Conservation (phyloP, 2,888 invertebrate species). For the Sinhomidia bicolor region DNA sequence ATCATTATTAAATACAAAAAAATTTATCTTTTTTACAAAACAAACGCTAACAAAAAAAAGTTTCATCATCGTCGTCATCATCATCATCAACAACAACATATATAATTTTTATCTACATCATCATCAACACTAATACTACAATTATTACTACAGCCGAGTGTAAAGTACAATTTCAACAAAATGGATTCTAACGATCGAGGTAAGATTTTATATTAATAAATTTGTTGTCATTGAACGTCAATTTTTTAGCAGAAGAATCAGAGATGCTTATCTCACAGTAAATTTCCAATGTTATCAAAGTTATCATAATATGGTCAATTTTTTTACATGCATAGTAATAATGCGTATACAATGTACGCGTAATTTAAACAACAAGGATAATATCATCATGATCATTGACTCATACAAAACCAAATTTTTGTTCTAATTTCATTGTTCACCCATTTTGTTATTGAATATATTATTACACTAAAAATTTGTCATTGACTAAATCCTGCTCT, state of each 20-base stretch:
- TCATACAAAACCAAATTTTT: background rate
- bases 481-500: conserved; percentile 46
- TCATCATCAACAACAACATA: background rate
- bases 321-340: too few species aligned
- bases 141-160: background rate
- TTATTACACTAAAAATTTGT: background rate
- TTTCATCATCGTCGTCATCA: conserved; percentile 21
- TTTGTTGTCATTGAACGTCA: conserved; percentile 19
- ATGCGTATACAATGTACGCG: too few species aligned
- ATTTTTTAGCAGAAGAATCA: background rate
- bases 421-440: background rate
- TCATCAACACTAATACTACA: background rate
- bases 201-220: conserved; percentile 38
- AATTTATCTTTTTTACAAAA: conserved; percentile 20
- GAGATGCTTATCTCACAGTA: conserved; percentile 25
- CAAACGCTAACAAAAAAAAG: conserved; percentile 4
- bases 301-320: background rate
- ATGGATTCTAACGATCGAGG: conserved; percentile 71
- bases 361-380: too few species aligned
- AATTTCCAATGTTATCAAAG: background rate
- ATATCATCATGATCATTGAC: background rate
- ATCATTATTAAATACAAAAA: background rate
- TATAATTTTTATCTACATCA: conserved; percentile 2
- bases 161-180: conserved; percentile 60
- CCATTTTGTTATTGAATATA: conserved; percentile 15